These are phyloP conservation scores for Prenolepis imparis DNA, from an alignment of 2,888 invertebrate species.

Conservation along the genomic window DNA sequence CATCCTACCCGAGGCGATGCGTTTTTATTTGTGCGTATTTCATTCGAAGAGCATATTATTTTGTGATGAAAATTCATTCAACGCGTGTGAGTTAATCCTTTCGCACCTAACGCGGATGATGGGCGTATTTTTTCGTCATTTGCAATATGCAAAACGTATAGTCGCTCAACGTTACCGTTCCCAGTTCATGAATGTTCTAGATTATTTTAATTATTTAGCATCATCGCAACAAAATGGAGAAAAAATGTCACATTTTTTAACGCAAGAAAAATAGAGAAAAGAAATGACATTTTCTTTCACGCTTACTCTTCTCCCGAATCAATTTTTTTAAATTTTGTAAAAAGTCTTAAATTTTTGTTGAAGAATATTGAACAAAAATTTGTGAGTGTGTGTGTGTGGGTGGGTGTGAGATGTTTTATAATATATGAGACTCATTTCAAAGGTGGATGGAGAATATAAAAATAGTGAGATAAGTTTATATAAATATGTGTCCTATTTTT, in stretches of 20 bases:
- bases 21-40: constrained; percentile 57
- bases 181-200: background rate
- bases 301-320: background rate
- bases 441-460: no score
- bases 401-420: no score
- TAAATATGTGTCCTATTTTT: no score
- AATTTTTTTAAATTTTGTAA: background rate
- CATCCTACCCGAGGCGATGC: constrained; percentile 33
- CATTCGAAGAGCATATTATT: constrained; percentile 51
- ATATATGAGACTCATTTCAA: no score
- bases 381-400: no score
- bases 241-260: no score
- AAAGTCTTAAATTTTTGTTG: background rate
- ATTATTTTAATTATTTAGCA: constrained; percentile 25
- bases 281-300: background rate
- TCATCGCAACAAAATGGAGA: background rate
- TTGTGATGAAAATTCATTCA: constrained; percentile 50
- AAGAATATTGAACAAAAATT: background rate
- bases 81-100: constrained; percentile 41
- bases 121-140: constrained; percentile 29
- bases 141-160: background rate
- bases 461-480: no score
- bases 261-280: background rate
- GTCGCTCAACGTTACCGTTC: background rate
- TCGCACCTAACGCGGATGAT: constrained; percentile 24